A percentile compares a stretch with the other conserved stretches of the same genome.
phyloP scores from a whole-genome alignment of 1,140 invertebrate genomes.

The Phenacoccus solenopsis region DNA sequence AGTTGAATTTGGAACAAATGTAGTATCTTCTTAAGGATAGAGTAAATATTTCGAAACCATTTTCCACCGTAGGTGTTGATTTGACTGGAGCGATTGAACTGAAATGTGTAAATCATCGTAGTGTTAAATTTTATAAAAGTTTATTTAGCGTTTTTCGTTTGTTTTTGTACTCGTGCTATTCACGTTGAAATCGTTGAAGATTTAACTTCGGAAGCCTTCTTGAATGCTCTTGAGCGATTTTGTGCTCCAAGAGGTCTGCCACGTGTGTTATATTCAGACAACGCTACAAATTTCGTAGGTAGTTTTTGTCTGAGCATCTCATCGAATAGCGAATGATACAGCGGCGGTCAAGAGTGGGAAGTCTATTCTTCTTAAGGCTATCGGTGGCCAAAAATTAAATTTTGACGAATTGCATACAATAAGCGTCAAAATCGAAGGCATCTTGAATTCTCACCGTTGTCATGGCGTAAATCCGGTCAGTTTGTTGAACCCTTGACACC shows the following conservation, averaged over 20 bases:
- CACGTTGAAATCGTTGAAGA: conserved; percentile 10
- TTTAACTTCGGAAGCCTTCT: neutral
- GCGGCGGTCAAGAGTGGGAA: neutral
- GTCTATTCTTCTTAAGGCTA: neutral
- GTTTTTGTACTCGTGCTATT: neutral
- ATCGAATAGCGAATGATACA: conserved; percentile 11
- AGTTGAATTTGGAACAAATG: too few species aligned
- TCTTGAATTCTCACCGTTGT: conserved; percentile 31
- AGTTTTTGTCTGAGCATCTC: neutral
- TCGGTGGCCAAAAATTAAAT: neutral
- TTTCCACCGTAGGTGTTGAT: conserved; percentile 6
- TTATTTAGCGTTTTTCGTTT: conserved; percentile 7
- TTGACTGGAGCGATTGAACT: neutral
- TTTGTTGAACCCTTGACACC: conserved; percentile 27
- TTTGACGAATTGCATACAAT: conserved; percentile 28
- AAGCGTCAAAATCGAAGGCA: conserved; percentile 29
- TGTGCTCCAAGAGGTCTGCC: neutral
- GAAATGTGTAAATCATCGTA: neutral
- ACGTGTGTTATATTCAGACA: neutral
- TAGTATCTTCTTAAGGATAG: too few species aligned
- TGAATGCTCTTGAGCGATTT: neutral
- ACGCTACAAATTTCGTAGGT: neutral
- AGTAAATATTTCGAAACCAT: too few species aligned
- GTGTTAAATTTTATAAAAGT: neutral
- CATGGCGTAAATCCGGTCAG: neutral